A percentile compares a stretch with the other conserved stretches of the same genome.
These are phyloP conservation scores for Perca fluviatilis DNA, from an alignment of 2,113 vertebrate species.

Conservation along the genomic window DNA sequence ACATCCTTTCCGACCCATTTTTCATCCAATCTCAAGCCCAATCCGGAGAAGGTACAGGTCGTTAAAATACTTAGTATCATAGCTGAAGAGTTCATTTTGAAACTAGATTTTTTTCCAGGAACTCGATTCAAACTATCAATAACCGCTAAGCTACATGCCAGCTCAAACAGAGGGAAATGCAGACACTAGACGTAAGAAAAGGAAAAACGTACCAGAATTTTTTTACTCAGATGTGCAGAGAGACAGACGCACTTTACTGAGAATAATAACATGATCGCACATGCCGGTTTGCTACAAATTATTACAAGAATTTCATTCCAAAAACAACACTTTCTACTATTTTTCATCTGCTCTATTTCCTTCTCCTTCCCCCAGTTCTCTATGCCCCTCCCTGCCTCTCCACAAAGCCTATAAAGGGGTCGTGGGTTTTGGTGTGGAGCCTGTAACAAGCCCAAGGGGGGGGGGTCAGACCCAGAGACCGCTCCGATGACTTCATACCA, in stretches of 20 bases:
- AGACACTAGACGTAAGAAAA: not conserved
- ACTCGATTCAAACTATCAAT: slow-evolving; percentile 38
- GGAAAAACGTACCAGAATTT: not conserved
- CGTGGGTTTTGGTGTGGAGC: slow-evolving; percentile 60
- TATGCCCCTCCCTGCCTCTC: slow-evolving; percentile 78
- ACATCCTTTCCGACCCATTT: slow-evolving; percentile 4
- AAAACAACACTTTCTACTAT: slow-evolving; percentile 37
- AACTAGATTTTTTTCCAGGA: slow-evolving; percentile 48
- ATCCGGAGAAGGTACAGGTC: slow-evolving; percentile 47
- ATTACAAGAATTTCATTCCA: slow-evolving; percentile 11
- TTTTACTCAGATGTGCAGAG: not conserved
- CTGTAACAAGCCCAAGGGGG: slow-evolving; percentile 63
- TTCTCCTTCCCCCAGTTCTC: slow-evolving; percentile 66
- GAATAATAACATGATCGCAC: slow-evolving; percentile 29
- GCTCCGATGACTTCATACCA: slow-evolving; percentile 70
- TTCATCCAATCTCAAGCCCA: slow-evolving; percentile 9
- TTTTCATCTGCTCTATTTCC: slow-evolving; percentile 26
- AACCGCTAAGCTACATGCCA: slow-evolving; percentile 35
- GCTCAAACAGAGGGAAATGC: slow-evolving; percentile 26
- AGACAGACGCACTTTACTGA: slow-evolving; percentile 15
- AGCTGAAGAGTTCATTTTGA: slow-evolving; percentile 43
- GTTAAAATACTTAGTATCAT: slow-evolving; percentile 20
- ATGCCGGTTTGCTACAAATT: slow-evolving; percentile 1
- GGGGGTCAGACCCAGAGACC: slow-evolving; percentile 47
- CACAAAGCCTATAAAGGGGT: slow-evolving; percentile 75